Evolutionary conservation across 2,113 vertebrate species (phyloP), one percentile per base, ranked within the genome.

Genomic region (Albula glossodonta): DNA sequence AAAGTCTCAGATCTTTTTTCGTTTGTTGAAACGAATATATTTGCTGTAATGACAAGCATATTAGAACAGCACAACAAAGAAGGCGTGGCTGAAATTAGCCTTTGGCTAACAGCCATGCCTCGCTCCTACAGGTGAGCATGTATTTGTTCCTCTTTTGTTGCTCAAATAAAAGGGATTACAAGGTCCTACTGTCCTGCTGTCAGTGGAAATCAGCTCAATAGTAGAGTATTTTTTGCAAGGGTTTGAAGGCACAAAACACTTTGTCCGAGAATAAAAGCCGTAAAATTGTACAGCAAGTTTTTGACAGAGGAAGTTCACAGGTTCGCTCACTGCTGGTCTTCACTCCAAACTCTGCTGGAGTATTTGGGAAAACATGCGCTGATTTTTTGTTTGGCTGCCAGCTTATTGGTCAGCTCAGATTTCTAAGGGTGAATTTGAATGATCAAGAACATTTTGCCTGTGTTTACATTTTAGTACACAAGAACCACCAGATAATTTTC

Each of bases 1-100:
- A 89, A 83, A 81, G 86, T 86, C 92, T 94, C 90, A 88, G 94
- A 41, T 93, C 93, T 92, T 90, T 90, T 92, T 93, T 41, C 31
- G 31, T 41, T 41, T 88, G 90, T 89, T 90, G 91, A 92, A 92
- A 92, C 92, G 89, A 89, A 88, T 91, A 93, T 90, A 91, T 93
- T 93, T 89, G 86, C 88, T 48, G 84, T 91, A 87, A 50, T 83
- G 91, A 91, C 89, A 89, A 86, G 88, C 87, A 82, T 81, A 91
- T 89, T 86, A 87, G 84, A 87, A 88, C 88, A 85, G 78, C 85
- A 86, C 70, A 83, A 25, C 41, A n/a, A 0, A 85, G 88, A 63
- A 74, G 78, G 86, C 80, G 83, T 80, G 74, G 50, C 82, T 57
- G 86, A 80, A 31, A n/a, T 78, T 48, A 8, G 51, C 85, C 87